phyloP scores from a whole-genome alignment of 2,113 vertebrate species.

The Rhagologus leucostigma region DNA sequence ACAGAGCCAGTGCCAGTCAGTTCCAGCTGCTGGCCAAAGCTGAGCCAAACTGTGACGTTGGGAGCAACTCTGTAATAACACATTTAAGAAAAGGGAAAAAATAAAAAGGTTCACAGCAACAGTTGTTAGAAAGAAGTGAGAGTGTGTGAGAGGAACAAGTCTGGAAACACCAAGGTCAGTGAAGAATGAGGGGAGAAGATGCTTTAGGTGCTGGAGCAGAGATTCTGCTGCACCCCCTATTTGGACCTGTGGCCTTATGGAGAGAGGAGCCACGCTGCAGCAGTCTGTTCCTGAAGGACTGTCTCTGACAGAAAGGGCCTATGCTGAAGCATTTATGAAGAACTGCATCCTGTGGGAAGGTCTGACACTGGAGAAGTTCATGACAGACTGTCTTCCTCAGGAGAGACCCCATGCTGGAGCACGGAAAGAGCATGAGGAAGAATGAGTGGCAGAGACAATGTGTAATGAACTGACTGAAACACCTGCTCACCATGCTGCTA shows the following conservation, averaged over 20 bases:
- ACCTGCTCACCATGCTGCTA: not conserved
- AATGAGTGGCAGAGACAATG: accelerated
- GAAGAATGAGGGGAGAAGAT: not conserved
- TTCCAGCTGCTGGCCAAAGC: not conserved
- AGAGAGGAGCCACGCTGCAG: not conserved
- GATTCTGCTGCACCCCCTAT: not conserved
- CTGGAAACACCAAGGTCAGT: not conserved
- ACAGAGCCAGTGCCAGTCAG: accelerated
- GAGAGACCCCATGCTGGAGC: not conserved
- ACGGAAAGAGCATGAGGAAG: accelerated
- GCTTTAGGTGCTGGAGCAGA: not conserved
- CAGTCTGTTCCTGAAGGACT: not conserved
- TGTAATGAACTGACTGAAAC: not conserved
- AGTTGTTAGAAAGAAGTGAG: not conserved
- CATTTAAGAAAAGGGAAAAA: not conserved
- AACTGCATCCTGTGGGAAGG: not conserved
- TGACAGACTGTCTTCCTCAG: not conserved
- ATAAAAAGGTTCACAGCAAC: not conserved
- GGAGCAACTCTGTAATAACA: not conserved
- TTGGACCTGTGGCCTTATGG: not conserved
- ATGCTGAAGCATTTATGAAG: not conserved
- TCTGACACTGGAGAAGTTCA: not conserved
- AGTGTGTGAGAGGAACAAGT: not conserved
- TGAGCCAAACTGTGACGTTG: not conserved
- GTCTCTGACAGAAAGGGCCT: not conserved